Conservation (phyloP, 1,140 invertebrate genomes). For the Camponotus floridanus region DNA sequence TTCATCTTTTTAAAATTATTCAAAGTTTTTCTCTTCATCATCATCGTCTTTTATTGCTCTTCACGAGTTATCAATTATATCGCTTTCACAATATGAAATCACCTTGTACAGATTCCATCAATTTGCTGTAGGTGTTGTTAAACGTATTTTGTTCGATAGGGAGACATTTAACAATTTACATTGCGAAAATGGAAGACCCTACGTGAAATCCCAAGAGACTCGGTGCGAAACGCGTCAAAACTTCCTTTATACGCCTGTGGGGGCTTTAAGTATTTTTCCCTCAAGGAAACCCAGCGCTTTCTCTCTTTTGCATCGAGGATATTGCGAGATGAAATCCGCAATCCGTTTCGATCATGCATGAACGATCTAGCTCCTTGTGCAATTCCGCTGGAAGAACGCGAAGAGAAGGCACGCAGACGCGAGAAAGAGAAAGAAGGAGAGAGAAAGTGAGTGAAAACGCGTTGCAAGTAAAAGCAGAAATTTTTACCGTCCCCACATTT, state of each 20-base stretch:
- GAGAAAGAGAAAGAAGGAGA: constrained; percentile 54
- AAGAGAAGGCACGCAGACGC: constrained; percentile 70
- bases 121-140: background rate
- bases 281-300: constrained; percentile 29
- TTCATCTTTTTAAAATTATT: too few species aligned
- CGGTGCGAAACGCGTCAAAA: constrained; percentile 69
- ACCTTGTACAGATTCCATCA: background rate
- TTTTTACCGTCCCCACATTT: constrained; percentile 73
- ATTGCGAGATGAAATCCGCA: constrained; percentile 79
- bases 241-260: constrained; percentile 71
- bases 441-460: constrained; percentile 67
- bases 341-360: constrained; percentile 82
- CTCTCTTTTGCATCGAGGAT: constrained; percentile 72
- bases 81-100: background rate
- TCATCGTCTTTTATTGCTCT: background rate
- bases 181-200: constrained; percentile 69
- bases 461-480: constrained; percentile 69
- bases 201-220: constrained; percentile 75
- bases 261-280: constrained; percentile 78
- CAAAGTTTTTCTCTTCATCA: background rate
- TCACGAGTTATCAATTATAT: background rate
- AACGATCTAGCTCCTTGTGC: constrained; percentile 78
- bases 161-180: constrained; percentile 47
- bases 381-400: constrained; percentile 79
- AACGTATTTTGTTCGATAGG: constrained; percentile 24